Evolutionary conservation across 2,888 invertebrate species (phyloP), one percentile per base, ranked within the genome.

Genomic region (Nezara viridula): DNA sequence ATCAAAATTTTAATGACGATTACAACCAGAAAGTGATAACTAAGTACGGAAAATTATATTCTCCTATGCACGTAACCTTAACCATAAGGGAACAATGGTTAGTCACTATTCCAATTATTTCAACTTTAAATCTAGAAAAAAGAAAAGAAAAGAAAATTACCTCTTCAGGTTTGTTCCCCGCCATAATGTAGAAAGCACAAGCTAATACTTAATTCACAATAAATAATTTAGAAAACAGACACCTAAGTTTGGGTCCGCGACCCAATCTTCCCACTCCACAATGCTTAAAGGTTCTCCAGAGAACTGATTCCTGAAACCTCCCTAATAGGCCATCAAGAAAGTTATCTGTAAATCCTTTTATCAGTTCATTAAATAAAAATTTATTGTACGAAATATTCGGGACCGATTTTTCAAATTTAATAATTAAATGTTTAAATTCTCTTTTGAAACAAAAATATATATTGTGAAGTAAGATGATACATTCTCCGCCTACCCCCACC

Each of bases 91-190:
- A 32, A 49, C 47, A 49, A 49, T 85, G 47, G 47, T 85, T 85
- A n/a, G 47, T 85, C 27, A 37, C 32, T 85, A 19, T 21, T 14
- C 10, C 47, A 49, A 49, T 12, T 85, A 12, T 85, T 85, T 85
- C 24, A 47, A 77, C 40, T 37, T 88, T 44, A 21, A 40, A 21
- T 44, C 21, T 66, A 21, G 19, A 73, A 19, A 73, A 21, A 16
- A 19, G 19, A 73, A 73, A 73, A 9, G 37, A 73, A 37, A 37
- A 37, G 19, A 37, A 40, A n/a, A 37, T 52, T 86, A 89, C 89
- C 85, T 89, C 89, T 32, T 89, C 89, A n/a, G 89, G 89, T 85
- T 89, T 89, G 49, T 89, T 89, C n/a, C 89, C 89, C 49, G 89
- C 89, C 89, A 89, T 89, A n/a, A 10, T 81, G 44, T 44, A 81